These are phyloP conservation scores for Nasonia oneida DNA, from an alignment of 2,888 invertebrate genomes.

Conservation along the genomic window DNA sequence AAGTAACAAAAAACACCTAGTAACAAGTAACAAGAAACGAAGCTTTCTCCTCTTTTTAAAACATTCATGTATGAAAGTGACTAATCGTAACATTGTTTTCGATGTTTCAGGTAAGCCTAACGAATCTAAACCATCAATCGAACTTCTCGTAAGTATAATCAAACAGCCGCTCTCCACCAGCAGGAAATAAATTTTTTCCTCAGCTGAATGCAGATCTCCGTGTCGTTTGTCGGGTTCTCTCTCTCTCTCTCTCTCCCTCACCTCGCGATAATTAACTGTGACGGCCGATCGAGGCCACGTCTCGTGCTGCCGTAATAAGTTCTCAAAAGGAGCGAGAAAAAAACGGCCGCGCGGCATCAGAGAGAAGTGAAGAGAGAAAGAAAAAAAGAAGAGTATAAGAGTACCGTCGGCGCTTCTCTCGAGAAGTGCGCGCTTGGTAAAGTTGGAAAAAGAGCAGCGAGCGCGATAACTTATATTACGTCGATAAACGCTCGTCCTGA, in stretches of 20 bases:
- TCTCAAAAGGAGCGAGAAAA: background rate
- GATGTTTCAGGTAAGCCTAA: constrained; percentile 45
- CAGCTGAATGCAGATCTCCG: background rate
- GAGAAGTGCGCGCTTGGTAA: background rate
- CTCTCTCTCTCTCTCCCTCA: no score
- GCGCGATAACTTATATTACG: constrained; percentile 61
- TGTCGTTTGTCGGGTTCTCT: background rate
- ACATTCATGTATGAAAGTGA: background rate
- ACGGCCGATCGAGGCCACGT: constrained; percentile 6
- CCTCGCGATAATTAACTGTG: constrained; percentile 44
- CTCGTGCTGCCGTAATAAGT: background rate
- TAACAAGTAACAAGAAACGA: no score
- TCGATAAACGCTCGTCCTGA: constrained; percentile 57
- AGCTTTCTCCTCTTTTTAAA: background rate
- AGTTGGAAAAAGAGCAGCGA: constrained; percentile 40
- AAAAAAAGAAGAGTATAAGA: background rate
- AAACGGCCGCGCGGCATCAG: background rate
- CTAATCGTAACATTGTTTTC: background rate
- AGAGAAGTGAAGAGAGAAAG: background rate
- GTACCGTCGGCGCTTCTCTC: no score
- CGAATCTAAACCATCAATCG: background rate
- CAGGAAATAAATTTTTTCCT: background rate
- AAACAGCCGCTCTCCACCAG: no score
- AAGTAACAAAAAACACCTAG: background rate
- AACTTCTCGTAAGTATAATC: background rate